Evolutionary conservation across 2,888 invertebrate species (phyloP), one percentile per base, ranked within the genome.

Genomic region (Steromphala cineraria): DNA sequence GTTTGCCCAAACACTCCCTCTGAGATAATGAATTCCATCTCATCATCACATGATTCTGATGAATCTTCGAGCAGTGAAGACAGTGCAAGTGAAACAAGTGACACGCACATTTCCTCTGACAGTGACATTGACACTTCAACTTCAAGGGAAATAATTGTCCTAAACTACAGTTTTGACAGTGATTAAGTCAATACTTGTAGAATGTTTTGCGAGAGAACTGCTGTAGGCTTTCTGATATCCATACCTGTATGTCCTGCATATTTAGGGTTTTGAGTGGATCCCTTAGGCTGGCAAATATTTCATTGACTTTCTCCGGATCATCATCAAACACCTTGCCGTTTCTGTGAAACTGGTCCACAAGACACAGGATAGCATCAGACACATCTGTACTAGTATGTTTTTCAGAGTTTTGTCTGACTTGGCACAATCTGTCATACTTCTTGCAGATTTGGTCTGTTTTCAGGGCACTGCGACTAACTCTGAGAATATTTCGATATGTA

Each of bases 401-500:
- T n/a, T 13, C 55, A 5, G 55, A 55, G 13, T 19, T 55, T 55
- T 55, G 55, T 55, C 55, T 55, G 3, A 55, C 55, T n/a, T 55
- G 17, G 19, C 5, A 55, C 13, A 55, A 55, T 13, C 13, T 55
- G 55, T 55, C 55, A 10, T 55, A 55, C 19, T 55, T 55, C 5
- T 55, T 55, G 3, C 5, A 55, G 4, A 55, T 55, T 17, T 55
- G 17, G 13, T 55, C 75, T 52, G 75, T 36, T 36, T 36, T 36
- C 36, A 36, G 36, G 36, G 36, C 36, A 36, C 36, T 36, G 36
- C 79, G 40, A 52, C 84, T 82, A 0, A 84, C 82, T n/a, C 82
- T 46, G 36, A 80, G 79, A 56, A 84, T 76, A 36, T 83, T 83
- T 7, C 82, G 71, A 31, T 75, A 83, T 40, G 79, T 83, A 19